Percentiles rank a stretch among this genome's conserved stretches.
phyloP scores from a whole-genome alignment of 1,140 invertebrate genomes.

The Radopholus similis region DNA sequence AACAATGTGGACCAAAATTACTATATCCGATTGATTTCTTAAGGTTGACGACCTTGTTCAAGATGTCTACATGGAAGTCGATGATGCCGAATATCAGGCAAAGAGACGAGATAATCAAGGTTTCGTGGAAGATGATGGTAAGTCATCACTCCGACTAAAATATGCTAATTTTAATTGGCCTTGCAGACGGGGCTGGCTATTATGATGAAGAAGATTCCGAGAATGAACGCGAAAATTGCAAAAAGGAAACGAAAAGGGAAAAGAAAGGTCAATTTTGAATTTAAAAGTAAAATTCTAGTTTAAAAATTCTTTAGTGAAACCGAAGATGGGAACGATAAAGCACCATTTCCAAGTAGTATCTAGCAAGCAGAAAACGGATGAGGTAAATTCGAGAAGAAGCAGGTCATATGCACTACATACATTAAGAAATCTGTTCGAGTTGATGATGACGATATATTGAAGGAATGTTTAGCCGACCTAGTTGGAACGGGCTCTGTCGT shows the following conservation, averaged over 20 bases:
- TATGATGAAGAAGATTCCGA: conserved; percentile 25
- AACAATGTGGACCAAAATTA: conserved; percentile 1
- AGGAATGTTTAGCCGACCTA: conserved; percentile 30
- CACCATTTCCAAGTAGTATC: conserved; percentile 20
- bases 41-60: conserved; percentile 37
- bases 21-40: not conserved
- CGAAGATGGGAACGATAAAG: conserved; percentile 26
- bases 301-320: conserved; percentile 25
- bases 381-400: conserved; percentile 7
- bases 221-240: conserved; percentile 14
- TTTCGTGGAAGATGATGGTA: conserved; percentile 41
- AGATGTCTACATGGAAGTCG: conserved; percentile 39
- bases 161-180: not conserved
- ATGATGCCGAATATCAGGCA: conserved; percentile 34
- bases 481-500: not conserved
- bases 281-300: not conserved
- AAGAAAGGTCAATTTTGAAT: conserved; percentile 15
- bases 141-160: not conserved
- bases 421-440: conserved; percentile 21
- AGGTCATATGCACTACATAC: not conserved
- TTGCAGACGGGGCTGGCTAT: conserved; percentile 11
- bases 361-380: conserved; percentile 24
- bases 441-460: conserved; percentile 34
- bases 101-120: conserved; percentile 11
- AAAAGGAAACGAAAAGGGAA: conserved; percentile 30